phyloP scores from a whole-genome alignment of 2,888 invertebrate genomes.

The Hymenopus coronatus region DNA sequence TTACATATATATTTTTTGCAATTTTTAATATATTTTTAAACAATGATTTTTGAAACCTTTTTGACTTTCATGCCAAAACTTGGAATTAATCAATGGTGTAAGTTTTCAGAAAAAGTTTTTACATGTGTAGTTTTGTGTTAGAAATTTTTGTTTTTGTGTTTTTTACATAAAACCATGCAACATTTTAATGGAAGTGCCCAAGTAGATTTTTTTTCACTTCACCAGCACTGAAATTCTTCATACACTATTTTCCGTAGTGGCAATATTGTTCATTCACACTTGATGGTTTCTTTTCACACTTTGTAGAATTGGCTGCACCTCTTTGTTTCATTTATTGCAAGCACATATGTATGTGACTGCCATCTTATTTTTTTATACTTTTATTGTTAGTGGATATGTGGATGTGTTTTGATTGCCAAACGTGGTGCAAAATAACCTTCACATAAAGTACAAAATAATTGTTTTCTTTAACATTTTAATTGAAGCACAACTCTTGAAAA shows the following conservation, averaged over 20 bases:
- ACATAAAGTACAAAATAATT: neutral
- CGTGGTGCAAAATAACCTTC: neutral
- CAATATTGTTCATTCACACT: neutral
- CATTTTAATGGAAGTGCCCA: constrained; percentile 8
- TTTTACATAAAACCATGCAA: neutral
- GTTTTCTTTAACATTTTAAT: too few species aligned
- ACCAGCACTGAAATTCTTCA: constrained; percentile 12
- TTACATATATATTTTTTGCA: constrained; percentile 2
- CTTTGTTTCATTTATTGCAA: neutral
- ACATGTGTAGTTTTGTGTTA: constrained; percentile 26
- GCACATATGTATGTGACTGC: neutral
- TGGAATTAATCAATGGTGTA: constrained; percentile 34
- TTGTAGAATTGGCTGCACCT: neutral
- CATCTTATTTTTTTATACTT: neutral
- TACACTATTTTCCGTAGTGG: constrained; percentile 18
- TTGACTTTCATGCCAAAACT: constrained; percentile 34
- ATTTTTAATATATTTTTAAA: neutral
- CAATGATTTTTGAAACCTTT: constrained; percentile 31
- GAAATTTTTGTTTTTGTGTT: constrained; percentile 7
- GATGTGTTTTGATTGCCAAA: neutral
- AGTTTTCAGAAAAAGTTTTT: constrained; percentile 28
- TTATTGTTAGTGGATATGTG: neutral
- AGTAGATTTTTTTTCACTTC: neutral
- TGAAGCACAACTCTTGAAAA: too few species aligned
- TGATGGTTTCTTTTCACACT: neutral